Evolutionary conservation across 2,888 invertebrate species (phyloP).

Genomic region (Agapetus fuscipes): DNA sequence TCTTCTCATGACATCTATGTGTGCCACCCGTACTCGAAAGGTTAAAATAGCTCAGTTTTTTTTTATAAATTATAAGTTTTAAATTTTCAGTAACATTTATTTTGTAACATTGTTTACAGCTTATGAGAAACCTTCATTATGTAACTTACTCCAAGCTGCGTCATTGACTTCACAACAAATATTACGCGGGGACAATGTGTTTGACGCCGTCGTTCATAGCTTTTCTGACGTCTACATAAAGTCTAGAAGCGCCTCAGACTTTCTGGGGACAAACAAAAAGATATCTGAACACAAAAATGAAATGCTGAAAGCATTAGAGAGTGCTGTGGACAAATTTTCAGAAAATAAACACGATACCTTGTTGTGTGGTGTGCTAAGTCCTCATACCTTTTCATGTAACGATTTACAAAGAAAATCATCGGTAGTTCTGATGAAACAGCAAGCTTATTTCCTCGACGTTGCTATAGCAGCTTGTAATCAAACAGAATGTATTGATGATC

Average conservation of each 20-base stretch:
- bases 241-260: constrained; percentile 36
- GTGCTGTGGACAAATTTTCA: constrained; percentile 22
- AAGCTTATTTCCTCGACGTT: constrained; percentile 34
- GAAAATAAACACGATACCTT: neutral
- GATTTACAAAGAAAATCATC: constrained; percentile 43
- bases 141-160: constrained; percentile 55
- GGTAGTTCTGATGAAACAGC: constrained; percentile 46
- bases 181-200: constrained; percentile 46
- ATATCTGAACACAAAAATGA: constrained; percentile 41
- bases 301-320: constrained; percentile 32
- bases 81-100: neutral
- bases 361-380: neutral
- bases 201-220: constrained; percentile 46
- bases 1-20: no score
- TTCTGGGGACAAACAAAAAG: constrained; percentile 32
- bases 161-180: constrained; percentile 56
- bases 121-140: constrained; percentile 49
- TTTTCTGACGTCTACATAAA: constrained; percentile 59
- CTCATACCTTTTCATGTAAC: constrained; percentile 33
- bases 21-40: no score
- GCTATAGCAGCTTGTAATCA: constrained; percentile 1
- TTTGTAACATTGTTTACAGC: constrained; percentile 31
- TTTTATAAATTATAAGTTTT: no score
- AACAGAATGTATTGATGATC: no score
- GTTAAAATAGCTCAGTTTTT: no score